Base-by-base conservation (phyloP, 2,113 vertebrate species). In the Melanostigma gelatinosum region DNA sequence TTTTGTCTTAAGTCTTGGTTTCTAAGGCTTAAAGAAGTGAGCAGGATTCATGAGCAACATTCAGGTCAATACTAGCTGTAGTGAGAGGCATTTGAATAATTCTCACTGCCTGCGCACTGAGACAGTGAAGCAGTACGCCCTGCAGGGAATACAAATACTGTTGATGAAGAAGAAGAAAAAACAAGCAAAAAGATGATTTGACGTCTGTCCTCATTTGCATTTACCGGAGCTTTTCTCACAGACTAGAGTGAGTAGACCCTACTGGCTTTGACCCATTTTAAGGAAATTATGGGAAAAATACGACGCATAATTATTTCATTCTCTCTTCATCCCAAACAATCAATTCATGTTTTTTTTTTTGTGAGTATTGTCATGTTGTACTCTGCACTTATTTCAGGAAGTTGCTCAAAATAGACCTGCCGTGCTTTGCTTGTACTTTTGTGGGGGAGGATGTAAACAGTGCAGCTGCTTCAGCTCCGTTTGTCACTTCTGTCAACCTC, bases 401-500 rank as follows among this genome's bases (percentile, higher is more conserved):
- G 78, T 84, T 20, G 44, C 88, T 88, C 16, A 83, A 89, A 91
- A 90, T 89, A 92, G 83, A 87, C 48, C 48, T 50, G 77, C 88
- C 38, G 36, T 76, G 66, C 40, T 84, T 64, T 82, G 80, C 55
- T 32, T 84, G 78, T 81, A 50, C 50, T 71, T 89, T 58, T 52
- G 77, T 63, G 67, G 79, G 40, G 75, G 74, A 88, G 88, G 91
- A 88, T 89, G 86, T 87, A 46, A 87, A 78, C 58, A 58, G 20
- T 52, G 22, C 71, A 81, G 77, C 83, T 88, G 72, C 34, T 77
- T 69, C 58, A 64, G 50, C 75, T 66, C 46, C 29, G 62, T 85
- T 75, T 78, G 85, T 86, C 67, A 85, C 34, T 29, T 63, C 79
- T 71, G 85, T 75, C 77, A 57, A 34, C 46, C 60, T 38, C 8